Evolutionary conservation across 2,113 vertebrate species (phyloP).

Genomic region (Melospiza georgiana): DNA sequence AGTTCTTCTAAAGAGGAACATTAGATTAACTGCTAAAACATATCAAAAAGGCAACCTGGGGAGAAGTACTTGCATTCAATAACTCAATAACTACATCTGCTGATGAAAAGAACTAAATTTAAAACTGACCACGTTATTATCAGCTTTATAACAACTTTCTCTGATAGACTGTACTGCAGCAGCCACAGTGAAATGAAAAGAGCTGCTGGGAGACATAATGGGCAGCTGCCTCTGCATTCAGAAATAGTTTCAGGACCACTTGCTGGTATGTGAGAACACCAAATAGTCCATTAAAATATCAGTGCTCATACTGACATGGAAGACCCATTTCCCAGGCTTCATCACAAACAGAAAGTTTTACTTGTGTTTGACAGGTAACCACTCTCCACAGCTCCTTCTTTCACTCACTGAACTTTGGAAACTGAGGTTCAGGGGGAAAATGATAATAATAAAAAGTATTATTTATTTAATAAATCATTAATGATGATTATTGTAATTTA

Average conservation of each 20-base stretch:
- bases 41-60: background rate
- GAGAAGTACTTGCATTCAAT: background rate
- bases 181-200: background rate
- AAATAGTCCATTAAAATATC: background rate
- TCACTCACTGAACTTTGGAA: background rate
- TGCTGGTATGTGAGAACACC: background rate
- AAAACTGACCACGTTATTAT: background rate
- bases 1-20: background rate
- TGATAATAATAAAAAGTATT: background rate
- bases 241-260: background rate
- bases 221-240: background rate
- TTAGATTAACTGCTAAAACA: background rate
- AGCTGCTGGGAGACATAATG: background rate
- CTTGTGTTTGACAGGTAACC: background rate
- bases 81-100: background rate
- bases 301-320: background rate
- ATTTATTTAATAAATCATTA: background rate
- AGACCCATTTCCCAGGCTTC: background rate
- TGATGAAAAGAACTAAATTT: background rate
- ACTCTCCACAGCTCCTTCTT: background rate
- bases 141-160: conserved; percentile 8
- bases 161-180: background rate
- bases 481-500: background rate
- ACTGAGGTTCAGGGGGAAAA: background rate
- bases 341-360: background rate